Evolutionary conservation across 2,888 invertebrate species (phyloP), one percentile per base, ranked within the genome.

Genomic region (Eupithecia subfuscata): DNA sequence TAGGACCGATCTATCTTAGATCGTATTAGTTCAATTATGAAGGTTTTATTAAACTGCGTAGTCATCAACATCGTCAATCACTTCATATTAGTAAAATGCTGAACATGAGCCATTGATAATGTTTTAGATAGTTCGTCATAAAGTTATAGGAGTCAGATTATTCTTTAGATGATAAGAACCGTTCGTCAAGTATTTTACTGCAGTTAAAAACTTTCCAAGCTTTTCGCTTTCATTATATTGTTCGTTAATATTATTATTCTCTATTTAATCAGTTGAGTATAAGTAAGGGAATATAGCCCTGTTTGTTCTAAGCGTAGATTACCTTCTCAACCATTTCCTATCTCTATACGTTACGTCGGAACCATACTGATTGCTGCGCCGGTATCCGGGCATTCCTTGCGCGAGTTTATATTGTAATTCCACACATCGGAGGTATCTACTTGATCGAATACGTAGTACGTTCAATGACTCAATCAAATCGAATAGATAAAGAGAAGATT

Each of bases 381-480:
- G 25, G 34, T 64, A 64, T 40, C 22, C 65, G 40, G 70, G 37
- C 76, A 78, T 78, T 77, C 80, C 79, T 65, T 69, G 43, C 67
- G 70, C 72, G 34, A 63, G 72, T 65, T 9, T 75, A 76, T 78
- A 77, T 77, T 77, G 80, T 80, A 80, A 79, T 80, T 73, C 74
- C 75, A 74, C 63, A 67, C 77, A 70, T 75, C 12, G 48, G 25
- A 52, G 73, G 70, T 76, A 80, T 78, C 69, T 70, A 63, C 25
- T 69, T 70, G 63, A 75, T 71, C 71, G 73, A 75, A 71, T 65
- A 75, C 69, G 63, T 68, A 25, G 40, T 0, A 68, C 43, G 45
- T 68, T 68, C 43, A 5, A 22, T 43, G n/a, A 18, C 65, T 65
- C 65, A 40, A 67, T 65, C 22, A n/a, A 40, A 65, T 68, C 4